phyloP scores from a whole-genome alignment of 2,888 invertebrate species.

The Caenorhabditis uteleia region DNA sequence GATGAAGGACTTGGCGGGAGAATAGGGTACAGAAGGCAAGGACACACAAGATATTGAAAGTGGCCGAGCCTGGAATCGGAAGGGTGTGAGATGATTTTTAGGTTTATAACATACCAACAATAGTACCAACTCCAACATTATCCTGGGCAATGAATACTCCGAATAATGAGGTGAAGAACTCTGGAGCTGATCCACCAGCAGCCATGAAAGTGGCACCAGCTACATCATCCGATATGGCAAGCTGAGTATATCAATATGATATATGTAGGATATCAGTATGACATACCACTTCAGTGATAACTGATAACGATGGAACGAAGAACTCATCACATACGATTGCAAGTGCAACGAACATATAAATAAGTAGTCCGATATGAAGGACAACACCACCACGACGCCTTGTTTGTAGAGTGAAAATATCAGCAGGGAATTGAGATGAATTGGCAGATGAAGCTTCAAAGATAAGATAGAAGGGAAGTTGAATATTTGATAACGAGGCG shows the following conservation, averaged over 20 bases:
- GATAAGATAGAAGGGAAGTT: not conserved
- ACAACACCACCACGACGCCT: constrained; percentile 86
- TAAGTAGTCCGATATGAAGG: constrained; percentile 84
- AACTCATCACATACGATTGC: constrained; percentile 99
- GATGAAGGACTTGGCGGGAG: constrained; percentile 55
- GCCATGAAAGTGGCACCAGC: constrained; percentile 99
- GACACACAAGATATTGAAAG: constrained; percentile 68
- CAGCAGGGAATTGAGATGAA: constrained; percentile 70
- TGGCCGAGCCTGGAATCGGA: constrained; percentile 71
- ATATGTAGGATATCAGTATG: not conserved
- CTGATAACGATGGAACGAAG: constrained; percentile 95
- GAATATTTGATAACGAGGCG: not conserved
- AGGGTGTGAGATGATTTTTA: not conserved
- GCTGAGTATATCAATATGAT: no score
- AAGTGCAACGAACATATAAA: constrained; percentile 97
- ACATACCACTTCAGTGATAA: constrained; percentile 84
- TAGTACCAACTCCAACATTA: constrained; percentile 93
- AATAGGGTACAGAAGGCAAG: constrained; percentile 67
- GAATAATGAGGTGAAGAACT: constrained; percentile 90
- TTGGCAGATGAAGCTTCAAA: constrained; percentile 17
- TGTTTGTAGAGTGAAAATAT: constrained; percentile 86
- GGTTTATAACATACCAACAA: constrained; percentile 78
- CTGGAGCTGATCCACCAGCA: constrained; percentile 95
- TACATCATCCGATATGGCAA: constrained; percentile 92
- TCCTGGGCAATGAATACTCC: constrained; percentile 97